These are phyloP conservation scores for Aquatica leii DNA, from an alignment of 2,888 invertebrate genomes.

Conservation along the genomic window DNA sequence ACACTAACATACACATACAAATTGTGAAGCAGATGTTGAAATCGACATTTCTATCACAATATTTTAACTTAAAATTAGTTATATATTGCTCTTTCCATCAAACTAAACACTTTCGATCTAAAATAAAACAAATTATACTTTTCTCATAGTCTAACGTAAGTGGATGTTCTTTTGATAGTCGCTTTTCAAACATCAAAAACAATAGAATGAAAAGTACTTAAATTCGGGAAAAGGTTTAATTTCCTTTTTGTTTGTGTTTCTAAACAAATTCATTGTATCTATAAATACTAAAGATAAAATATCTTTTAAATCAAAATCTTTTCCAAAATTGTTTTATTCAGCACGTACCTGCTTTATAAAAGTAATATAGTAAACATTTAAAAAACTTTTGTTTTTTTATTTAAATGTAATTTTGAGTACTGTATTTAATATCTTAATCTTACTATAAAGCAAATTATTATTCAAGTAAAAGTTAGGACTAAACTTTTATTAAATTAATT, in stretches of 20 bases:
- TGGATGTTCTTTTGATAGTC: slow-evolving; percentile 12
- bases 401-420: too few relatives aligned
- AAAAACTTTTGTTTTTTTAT: too few relatives aligned
- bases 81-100: slow-evolving; percentile 55
- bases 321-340: background rate
- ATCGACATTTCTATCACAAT: slow-evolving; percentile 51
- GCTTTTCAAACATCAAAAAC: background rate
- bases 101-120: slow-evolving; percentile 50
- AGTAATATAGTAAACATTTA: too few relatives aligned
- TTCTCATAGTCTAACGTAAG: slow-evolving; percentile 4
- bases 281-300: background rate
- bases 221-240: slow-evolving; percentile 7
- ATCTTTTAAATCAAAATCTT: too few relatives aligned
- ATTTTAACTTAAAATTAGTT: slow-evolving; percentile 54
- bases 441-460: background rate
- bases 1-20: slow-evolving; percentile 45
- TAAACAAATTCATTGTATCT: slow-evolving; percentile 8
- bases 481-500: too few relatives aligned
- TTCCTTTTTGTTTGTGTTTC: slow-evolving; percentile 6
- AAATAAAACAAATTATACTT: slow-evolving; percentile 23
- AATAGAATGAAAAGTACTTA: slow-evolving; percentile 6
- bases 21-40: slow-evolving; percentile 55
- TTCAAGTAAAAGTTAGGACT: background rate
- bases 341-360: background rate
- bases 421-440: too few relatives aligned